Base-by-base conservation (phyloP, 1,140 invertebrate species). In the Temnothorax longispinosus region DNA sequence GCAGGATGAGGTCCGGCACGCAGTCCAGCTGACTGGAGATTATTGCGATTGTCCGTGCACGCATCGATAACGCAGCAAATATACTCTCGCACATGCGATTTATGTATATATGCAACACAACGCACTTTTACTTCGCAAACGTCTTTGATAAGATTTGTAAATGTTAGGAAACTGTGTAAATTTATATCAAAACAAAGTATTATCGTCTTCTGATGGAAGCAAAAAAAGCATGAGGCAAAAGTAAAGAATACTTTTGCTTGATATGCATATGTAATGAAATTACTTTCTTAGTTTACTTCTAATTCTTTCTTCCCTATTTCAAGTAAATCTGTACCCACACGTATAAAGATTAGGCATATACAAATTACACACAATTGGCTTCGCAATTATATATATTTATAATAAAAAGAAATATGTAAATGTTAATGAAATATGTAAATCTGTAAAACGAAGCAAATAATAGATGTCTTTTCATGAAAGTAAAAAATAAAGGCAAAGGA, bases 41-140 rank as follows among this genome's bases (percentile, higher is more conserved):
- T 93, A 94, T 65, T 95, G 94, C 41, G 50, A 69, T 5, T 95
- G 94, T 77, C 78, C 89, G 0, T 94, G 93, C 77, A 67, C 80
- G 0, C 94, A 94, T 71, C 32, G 82, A 76, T 88, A 78, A 84
- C 32, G 65, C 7, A 72, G 41, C 27, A 50, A 6, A 52, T 78
- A 58, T 74, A 47, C 8, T 62, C 18, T 64, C 67, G n/a, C 41
- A 21, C 32, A 15, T 60, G 27, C 56, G 21, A 27, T 60, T 60
- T 56, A n/a, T 54, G 6, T n/a, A 27, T 56, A 62, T 62, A 13
- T 15, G 13, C 21, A 60, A 44, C 1, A 8, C 10, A 10, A 10
- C 27, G 38, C 38, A 41, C 6, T 6, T 41, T 41, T 13, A 13
- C 52, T 54, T n/a, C 4, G 27, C 58, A 32, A 11, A 3, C 27